A percentile compares a stretch with the other conserved stretches of the same genome.
These are phyloP conservation scores for Notodonta ziczac DNA, from an alignment of 2,888 invertebrate species.

Conservation along the genomic window DNA sequence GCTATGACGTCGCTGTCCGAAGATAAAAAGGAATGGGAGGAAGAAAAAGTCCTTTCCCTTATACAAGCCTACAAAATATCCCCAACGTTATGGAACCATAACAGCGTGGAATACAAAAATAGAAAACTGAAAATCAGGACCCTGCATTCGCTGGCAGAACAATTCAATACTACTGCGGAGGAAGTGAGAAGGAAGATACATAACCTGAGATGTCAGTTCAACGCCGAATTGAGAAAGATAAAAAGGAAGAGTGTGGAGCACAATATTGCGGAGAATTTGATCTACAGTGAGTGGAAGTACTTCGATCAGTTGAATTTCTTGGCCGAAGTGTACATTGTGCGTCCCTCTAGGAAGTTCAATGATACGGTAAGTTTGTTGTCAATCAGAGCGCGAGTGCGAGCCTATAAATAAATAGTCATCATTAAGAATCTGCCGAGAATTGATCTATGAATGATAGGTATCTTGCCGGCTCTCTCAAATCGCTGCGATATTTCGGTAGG, in stretches of 20 bases:
- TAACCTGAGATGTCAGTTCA: constrained; percentile 14
- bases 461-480: no score
- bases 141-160: neutral
- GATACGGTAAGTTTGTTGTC: neutral
- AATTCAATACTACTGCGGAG: neutral
- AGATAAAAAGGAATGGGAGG: neutral
- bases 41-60: neutral
- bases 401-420: no score
- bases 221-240: constrained; percentile 13
- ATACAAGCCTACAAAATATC: neutral
- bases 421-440: no score
- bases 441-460: no score
- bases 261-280: neutral
- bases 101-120: neutral
- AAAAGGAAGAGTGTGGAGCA: neutral
- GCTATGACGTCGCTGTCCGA: neutral
- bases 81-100: neutral
- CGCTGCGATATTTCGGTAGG: no score
- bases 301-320: neutral
- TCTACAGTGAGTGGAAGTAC: neutral
- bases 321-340: neutral
- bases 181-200: constrained; percentile 10
- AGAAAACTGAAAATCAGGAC: neutral
- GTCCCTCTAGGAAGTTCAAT: neutral
- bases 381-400: no score